phyloP scores from a whole-genome alignment of 2,113 vertebrate genomes.

The Emberiza fucata region DNA sequence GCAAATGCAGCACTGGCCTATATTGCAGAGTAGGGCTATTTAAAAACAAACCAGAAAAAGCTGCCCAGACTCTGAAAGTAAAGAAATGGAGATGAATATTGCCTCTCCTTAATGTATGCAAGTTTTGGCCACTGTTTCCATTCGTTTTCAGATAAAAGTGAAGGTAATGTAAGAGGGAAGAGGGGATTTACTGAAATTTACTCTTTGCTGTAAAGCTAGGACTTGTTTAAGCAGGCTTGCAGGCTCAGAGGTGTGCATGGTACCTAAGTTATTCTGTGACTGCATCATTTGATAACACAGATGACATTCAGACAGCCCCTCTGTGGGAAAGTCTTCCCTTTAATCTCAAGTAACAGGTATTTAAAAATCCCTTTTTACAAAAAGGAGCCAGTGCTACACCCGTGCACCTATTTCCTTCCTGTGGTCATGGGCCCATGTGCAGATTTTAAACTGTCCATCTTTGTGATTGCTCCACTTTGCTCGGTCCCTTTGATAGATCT shows the following conservation, averaged over 20 bases:
- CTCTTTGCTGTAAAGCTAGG: not conserved
- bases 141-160: not conserved
- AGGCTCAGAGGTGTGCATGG: not conserved
- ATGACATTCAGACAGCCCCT: not conserved
- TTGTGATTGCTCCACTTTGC: not conserved
- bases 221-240: not conserved
- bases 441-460: not conserved
- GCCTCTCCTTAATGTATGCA: not conserved
- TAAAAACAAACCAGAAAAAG: constrained; percentile 6
- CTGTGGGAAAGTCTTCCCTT: constrained; percentile 3
- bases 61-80: not conserved
- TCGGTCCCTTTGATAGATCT: not conserved
- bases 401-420: not conserved
- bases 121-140: not conserved
- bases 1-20: not conserved
- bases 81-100: not conserved
- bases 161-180: not conserved
- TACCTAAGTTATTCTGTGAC: not conserved
- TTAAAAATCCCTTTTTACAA: constrained; percentile 6
- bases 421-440: not conserved
- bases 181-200: not conserved
- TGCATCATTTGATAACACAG: not conserved
- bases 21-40: not conserved
- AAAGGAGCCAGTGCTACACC: not conserved
- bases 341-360: constrained; percentile 50